Evolutionary conservation across 2,113 vertebrate species (phyloP).

Genomic region (Henicopernis longicauda): DNA sequence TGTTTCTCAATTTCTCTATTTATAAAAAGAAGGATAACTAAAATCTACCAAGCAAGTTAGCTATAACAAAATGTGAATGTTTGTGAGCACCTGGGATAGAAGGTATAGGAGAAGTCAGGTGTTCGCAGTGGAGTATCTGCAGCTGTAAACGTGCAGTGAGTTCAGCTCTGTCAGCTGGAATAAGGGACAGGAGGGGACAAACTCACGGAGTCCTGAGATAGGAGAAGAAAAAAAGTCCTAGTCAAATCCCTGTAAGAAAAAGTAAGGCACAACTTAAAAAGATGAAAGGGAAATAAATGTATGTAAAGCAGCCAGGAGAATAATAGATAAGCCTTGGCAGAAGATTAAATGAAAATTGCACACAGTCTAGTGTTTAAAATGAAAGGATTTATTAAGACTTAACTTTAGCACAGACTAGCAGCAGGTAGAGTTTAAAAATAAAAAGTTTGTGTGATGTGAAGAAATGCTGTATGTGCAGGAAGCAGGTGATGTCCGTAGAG

Average conservation of each 20-base stretch:
- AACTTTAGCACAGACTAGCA: background rate
- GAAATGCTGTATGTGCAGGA: background rate
- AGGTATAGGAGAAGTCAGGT: background rate
- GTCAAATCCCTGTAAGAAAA: background rate
- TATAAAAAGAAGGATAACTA: background rate
- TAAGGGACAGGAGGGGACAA: background rate
- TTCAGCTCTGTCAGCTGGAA: background rate
- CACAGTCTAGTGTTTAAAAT: slow-evolving; percentile 30
- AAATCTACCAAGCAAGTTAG: background rate
- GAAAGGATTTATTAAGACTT: slow-evolving; percentile 27
- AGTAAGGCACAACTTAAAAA: slow-evolving; percentile 5
- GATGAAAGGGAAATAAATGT: slow-evolving; percentile 56
- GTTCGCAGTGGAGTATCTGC: background rate
- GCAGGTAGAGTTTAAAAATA: slow-evolving; percentile 21
- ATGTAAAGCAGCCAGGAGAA: slow-evolving; percentile 46
- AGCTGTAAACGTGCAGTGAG: background rate
- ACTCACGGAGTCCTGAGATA: background rate
- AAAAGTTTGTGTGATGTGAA: slow-evolving; percentile 1
- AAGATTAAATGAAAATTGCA: slow-evolving; percentile 44
- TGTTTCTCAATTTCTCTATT: background rate
- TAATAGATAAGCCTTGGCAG: slow-evolving; percentile 24
- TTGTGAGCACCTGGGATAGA: background rate
- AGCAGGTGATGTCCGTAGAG: background rate
- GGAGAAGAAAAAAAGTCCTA: background rate
- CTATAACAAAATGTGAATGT: background rate